Conservation (phyloP, 2,113 vertebrate species). For the Dissostichus mawsoni region DNA sequence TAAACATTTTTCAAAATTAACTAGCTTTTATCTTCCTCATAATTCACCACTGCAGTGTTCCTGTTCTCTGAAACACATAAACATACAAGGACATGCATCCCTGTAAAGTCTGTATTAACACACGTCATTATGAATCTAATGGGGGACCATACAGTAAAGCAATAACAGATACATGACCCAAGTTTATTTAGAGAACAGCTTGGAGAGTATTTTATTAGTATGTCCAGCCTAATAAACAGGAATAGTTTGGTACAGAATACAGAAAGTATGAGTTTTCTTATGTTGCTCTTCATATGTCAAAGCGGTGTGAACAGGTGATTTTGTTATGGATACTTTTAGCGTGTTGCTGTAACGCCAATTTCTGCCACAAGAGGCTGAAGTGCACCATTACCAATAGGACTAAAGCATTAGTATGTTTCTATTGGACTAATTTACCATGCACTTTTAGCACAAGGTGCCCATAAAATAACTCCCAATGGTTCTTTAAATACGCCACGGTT, state of each 20-base stretch:
- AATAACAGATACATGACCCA: neutral
- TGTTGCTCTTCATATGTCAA: too few relatives aligned
- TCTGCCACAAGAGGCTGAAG: too few relatives aligned
- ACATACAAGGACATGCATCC: neutral
- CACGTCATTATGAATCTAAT: neutral
- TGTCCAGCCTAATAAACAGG: too few relatives aligned
- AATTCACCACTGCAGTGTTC: neutral
- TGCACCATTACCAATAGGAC: too few relatives aligned
- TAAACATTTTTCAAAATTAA: slow-evolving; percentile 79
- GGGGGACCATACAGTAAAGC: neutral
- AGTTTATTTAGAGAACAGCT: neutral
- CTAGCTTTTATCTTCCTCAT: neutral
- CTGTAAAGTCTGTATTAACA: neutral
- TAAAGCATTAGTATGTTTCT: too few relatives aligned
- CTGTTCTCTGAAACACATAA: neutral
- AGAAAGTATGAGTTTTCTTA: too few relatives aligned
- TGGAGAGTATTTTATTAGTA: neutral
- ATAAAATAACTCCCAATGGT: neutral
- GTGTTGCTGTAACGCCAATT: too few relatives aligned
- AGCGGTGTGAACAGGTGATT: too few relatives aligned
- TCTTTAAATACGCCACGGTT: neutral
- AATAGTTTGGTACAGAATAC: too few relatives aligned
- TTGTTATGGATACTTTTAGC: too few relatives aligned
- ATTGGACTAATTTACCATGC: too few relatives aligned
- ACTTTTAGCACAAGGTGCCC: too few relatives aligned